Evolutionary conservation across 2,797 vertebrate genomes (phyloP).

Genomic region (Gastrophryne carolinensis): DNA sequence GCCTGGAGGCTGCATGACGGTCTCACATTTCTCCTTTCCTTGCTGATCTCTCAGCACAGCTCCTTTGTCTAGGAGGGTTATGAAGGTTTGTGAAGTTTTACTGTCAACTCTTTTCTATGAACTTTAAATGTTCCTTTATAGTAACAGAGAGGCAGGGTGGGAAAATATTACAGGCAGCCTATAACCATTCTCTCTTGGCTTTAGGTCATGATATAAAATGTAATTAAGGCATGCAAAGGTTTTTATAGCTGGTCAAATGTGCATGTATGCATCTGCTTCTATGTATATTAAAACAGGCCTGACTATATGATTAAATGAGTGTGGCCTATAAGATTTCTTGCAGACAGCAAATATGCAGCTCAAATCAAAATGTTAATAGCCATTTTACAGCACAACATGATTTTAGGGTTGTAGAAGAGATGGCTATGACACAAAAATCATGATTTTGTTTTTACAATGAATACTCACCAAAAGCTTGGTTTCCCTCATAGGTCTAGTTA

Average conservation of each 20-base stretch:
- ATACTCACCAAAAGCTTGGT: too few species aligned
- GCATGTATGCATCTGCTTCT: background rate
- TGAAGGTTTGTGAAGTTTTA: slow-evolving; percentile 38
- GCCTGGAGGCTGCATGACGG: slow-evolving; percentile 3
- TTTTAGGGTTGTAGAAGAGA: too few species aligned
- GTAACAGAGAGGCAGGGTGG: slow-evolving; percentile 6
- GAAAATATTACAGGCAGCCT: slow-evolving; percentile 1
- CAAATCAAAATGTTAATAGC: too few species aligned
- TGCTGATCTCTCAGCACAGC: slow-evolving; percentile 9
- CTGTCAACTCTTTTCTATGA: slow-evolving; percentile 29
- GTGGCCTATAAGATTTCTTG: too few species aligned
- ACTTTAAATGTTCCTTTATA: slow-evolving; percentile 6
- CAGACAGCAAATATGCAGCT: too few species aligned
- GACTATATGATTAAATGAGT: too few species aligned
- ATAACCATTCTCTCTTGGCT: slow-evolving; percentile 13
- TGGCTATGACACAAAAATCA: too few species aligned
- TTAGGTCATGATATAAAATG: background rate
- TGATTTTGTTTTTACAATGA: too few species aligned
- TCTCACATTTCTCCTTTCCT: slow-evolving; percentile 24
- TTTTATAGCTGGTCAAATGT: slow-evolving; percentile 21
- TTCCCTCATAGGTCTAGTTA: too few species aligned
- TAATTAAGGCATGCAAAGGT: background rate
- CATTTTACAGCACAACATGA: too few species aligned
- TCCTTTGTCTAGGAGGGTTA: background rate
- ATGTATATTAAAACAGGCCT: too few species aligned